These are phyloP conservation scores for Phrynocephalus versicolor DNA, from an alignment of 2,113 vertebrate species.

Conservation along the genomic window DNA sequence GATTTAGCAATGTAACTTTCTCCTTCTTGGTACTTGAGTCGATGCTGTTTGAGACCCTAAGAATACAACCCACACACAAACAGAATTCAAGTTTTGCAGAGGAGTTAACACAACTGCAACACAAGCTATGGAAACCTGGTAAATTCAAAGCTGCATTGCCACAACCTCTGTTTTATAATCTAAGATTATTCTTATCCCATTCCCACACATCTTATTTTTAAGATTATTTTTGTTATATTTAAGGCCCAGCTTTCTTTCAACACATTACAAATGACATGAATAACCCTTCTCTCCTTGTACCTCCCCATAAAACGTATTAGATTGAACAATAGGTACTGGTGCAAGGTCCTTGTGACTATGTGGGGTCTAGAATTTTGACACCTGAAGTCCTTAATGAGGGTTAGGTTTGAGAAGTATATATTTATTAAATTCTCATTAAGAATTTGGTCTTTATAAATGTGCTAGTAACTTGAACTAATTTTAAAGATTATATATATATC, in stretches of 20 bases:
- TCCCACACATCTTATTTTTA: too few species aligned
- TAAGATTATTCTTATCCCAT: too few species aligned
- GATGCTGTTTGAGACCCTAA: too few species aligned
- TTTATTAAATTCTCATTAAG: background rate
- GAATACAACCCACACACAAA: background rate
- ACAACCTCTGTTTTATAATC: background rate
- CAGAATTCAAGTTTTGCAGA: background rate
- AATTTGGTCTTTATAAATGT: background rate
- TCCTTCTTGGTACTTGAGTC: background rate
- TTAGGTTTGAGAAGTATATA: background rate
- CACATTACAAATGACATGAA: too few species aligned
- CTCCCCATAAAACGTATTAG: too few species aligned
- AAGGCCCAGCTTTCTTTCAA: too few species aligned
- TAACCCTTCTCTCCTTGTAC: too few species aligned
- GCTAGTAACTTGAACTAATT: background rate
- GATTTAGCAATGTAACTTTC: background rate
- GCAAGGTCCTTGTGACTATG: too few species aligned
- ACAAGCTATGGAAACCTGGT: background rate
- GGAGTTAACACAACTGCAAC: background rate
- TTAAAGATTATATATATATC: background rate
- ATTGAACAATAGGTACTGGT: too few species aligned
- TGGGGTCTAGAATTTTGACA: too few species aligned
- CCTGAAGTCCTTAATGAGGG: too few species aligned
- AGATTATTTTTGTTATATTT: too few species aligned
- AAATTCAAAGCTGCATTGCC: background rate